Evolutionary conservation across 2,797 vertebrate species (phyloP), one percentile per base, ranked within the genome.

Genomic region (Anomalospiza imberbis): DNA sequence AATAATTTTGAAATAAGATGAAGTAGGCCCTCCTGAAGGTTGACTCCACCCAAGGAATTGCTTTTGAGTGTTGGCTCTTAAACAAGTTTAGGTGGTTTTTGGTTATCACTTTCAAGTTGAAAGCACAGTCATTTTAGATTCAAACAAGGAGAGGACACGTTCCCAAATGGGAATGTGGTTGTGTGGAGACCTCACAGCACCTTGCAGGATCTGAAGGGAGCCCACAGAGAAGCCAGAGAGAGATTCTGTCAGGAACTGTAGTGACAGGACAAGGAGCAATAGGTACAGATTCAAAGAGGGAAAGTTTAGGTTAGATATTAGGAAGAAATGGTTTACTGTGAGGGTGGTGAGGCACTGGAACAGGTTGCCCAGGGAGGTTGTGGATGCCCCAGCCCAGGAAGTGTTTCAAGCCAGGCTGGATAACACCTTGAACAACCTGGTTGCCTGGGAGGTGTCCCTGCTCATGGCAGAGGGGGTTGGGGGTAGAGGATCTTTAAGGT

Each of bases 151-250:
- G 42, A 55, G 21, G 47, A 48, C 6, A 12, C 0, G 2, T 45
- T 77, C 42, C 47, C 31, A 60, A 36, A n/a, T 0, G 0, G 71
- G 26, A 13, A 11, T 0, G 2, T 48, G 50, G 17, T 31, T 26
- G 18, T 71, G 66, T 42, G 36, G 74, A 57, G 15, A 57, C 26
- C 31, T 55, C 34, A 13, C 50, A 42, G 51, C 60, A 17, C 13
- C 57, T 55, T 16, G 58, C 58, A 63, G 36, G 22, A 19, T 32
- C 21, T 71, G 50, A 13, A 50, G 28, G 58, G 66, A 3, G 7
- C 42, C 31, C 50, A 17, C 26, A 36, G 57, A 13, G 19, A 53
- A 45, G 38, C 7, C 45, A 38, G 54, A 44, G 50, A 31, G 31
- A 36, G 22, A 28, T 12, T 62, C 17, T 62, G 2, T 15, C 34